A percentile compares a stretch with the other conserved stretches of the same genome.
phyloP scores from a whole-genome alignment of 2,888 invertebrate genomes.

The Pristionchus exspectatus region DNA sequence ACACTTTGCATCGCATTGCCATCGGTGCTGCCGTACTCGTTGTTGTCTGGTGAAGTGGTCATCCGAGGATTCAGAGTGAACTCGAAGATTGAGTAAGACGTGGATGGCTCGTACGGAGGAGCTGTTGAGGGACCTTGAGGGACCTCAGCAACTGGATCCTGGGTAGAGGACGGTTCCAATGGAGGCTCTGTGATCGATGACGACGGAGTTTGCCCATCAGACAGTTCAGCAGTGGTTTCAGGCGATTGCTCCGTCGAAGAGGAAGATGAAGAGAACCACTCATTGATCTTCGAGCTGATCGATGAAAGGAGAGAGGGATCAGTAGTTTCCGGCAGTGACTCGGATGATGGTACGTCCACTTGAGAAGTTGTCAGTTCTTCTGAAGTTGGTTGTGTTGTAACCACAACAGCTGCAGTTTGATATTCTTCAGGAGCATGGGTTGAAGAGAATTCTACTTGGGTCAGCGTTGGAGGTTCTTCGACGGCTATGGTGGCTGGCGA shows the following conservation, averaged over 20 bases:
- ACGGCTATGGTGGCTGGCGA: not conserved
- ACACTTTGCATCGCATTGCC: not conserved
- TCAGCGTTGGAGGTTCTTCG: not conserved
- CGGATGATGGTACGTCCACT: too few relatives aligned
- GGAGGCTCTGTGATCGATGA: not conserved
- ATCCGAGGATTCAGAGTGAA: not conserved
- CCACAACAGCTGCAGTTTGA: not conserved
- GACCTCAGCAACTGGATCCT: not conserved
- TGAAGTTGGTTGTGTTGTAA: not conserved
- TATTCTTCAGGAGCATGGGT: not conserved
- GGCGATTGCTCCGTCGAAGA: not conserved
- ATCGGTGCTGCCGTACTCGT: not conserved
- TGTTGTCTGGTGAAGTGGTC: not conserved
- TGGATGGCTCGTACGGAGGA: not conserved
- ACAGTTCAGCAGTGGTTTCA: too few relatives aligned
- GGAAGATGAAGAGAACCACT: not conserved
- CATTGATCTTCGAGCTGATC: not conserved
- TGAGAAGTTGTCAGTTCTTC: not conserved
- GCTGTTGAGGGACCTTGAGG: not conserved
- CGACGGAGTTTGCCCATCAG: not conserved
- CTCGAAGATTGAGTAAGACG: not conserved
- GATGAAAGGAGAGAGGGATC: not conserved
- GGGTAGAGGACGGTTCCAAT: not conserved
- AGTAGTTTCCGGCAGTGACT: not conserved
- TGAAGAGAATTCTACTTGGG: not conserved